Evolutionary conservation across 2,113 vertebrate species (phyloP), one percentile per base, ranked within the genome.

Genomic region (Gambusia affinis): DNA sequence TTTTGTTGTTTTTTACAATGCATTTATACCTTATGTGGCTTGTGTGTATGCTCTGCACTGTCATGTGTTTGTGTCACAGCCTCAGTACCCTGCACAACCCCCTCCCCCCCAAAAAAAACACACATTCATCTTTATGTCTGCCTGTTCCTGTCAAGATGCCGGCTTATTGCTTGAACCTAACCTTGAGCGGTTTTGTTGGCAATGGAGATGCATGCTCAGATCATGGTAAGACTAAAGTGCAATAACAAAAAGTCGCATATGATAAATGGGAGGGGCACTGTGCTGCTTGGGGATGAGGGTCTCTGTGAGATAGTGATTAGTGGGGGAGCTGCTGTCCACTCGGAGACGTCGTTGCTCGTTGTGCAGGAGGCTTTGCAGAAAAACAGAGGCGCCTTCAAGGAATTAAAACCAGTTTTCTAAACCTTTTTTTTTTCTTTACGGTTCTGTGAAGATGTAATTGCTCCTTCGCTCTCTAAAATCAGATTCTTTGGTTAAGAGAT

Each of bases 321-420:
- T 66, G 73, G 8, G 64, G 87, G 51, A n/a, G 30, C 31, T 86
- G 79, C 79, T 85, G 83, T 87, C 82, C 82, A 39, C 62, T 35
- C 30, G 33, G 15, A 87, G 85, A 82, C 70, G 65, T 72, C 65
- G 4, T 33, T 1, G 4, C 64, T 10, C 27, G 27, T 27, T 27
- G 27, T 27, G 1, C 27, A 27, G 27, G 27, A 27, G 27, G 27
- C 3, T 75, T 3, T 77, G 78, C 77, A 79, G 37, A 42, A 44
- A 37, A 60, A 29, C 28, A 4, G n/a, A 15, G 15, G 44, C 64
- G 39, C 1, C 11, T 19, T 35, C 11, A 63, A 30, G 3, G 31
- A 8, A n/a, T 39, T 6, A n/a, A n/a, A n/a, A 24, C 67, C 29
- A 57, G 51, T 31, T 80, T 57, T 44, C 4, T 1, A 47, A 35